Evolutionary conservation across 2,797 vertebrate genomes (phyloP).

Genomic region (Trematomus bernacchii): DNA sequence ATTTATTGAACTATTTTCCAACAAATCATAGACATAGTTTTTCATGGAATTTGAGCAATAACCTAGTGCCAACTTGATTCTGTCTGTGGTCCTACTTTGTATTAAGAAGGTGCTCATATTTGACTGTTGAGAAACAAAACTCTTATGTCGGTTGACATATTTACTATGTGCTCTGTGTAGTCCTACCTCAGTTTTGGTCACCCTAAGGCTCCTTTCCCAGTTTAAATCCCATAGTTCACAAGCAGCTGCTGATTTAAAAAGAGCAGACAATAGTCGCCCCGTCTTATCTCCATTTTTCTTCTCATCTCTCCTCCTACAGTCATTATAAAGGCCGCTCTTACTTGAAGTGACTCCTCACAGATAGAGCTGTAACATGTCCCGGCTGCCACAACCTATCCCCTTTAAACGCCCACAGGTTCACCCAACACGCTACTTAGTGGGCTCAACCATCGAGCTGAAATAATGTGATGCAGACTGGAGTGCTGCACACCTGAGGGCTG

Average conservation of each 20-base stretch:
- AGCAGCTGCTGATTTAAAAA: constrained; percentile 26
- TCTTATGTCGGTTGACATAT: not conserved
- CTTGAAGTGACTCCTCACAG: constrained; percentile 28
- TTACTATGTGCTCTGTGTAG: constrained; percentile 6
- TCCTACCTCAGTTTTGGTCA: constrained; percentile 19
- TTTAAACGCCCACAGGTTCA: constrained; percentile 50
- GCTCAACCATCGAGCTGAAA: constrained; percentile 66
- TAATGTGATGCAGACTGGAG: constrained; percentile 67
- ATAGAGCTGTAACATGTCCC: constrained; percentile 43
- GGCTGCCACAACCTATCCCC: constrained; percentile 59
- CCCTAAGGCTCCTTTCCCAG: constrained; percentile 23
- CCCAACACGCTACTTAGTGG: constrained; percentile 63
- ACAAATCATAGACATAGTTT: not conserved
- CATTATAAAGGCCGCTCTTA: constrained; percentile 33
- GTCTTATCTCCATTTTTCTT: constrained; percentile 31
- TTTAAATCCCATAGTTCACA: not conserved
- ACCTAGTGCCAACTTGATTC: not conserved
- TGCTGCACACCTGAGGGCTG: constrained; percentile 59
- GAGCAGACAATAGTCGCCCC: constrained; percentile 17
- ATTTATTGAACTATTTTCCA: not conserved
- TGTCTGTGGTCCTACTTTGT: not conserved
- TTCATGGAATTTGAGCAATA: not conserved
- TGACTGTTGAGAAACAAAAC: not conserved
- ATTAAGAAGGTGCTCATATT: not conserved
- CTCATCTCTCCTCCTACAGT: constrained; percentile 2